Percentiles rank a stretch among this genome's conserved stretches.
phyloP scores from a whole-genome alignment of 2,888 invertebrate species.

The Chromoteleia sp. region DNA sequence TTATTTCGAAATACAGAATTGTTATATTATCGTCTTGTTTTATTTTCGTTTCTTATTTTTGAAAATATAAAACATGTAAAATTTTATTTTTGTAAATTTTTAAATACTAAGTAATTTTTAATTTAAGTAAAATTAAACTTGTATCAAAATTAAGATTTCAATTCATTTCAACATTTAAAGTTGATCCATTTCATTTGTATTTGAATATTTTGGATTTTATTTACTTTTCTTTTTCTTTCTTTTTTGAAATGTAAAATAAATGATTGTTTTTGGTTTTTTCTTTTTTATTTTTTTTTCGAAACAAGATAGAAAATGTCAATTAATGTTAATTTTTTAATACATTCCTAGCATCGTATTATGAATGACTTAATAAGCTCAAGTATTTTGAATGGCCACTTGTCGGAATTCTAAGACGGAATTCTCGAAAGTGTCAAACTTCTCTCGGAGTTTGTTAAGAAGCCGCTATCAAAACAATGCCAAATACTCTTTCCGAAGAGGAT shows the following conservation, averaged over 20 bases:
- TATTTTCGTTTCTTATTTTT: too few relatives aligned
- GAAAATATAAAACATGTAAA: too few relatives aligned
- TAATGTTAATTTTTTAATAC: constrained; percentile 17
- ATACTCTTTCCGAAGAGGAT: constrained; percentile 19
- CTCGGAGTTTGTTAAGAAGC: constrained; percentile 35
- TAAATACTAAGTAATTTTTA: too few relatives aligned
- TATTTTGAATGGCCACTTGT: constrained; percentile 60
- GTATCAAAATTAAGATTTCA: too few relatives aligned
- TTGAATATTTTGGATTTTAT: too few relatives aligned
- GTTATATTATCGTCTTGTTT: too few relatives aligned
- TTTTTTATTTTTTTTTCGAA: background rate
- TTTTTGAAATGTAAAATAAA: background rate
- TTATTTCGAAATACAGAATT: too few relatives aligned
- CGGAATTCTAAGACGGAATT: constrained; percentile 48
- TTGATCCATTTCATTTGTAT: too few relatives aligned
- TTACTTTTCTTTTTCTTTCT: background rate
- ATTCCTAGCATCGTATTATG: constrained; percentile 29
- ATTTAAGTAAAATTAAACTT: too few relatives aligned
- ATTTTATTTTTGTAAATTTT: too few relatives aligned
- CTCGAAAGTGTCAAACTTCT: constrained; percentile 61
- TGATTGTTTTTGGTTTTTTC: background rate
- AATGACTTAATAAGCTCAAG: constrained; percentile 58
- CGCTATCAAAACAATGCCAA: constrained; percentile 58
- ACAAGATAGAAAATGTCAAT: constrained; percentile 9
- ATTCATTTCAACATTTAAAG: too few relatives aligned